Evolutionary conservation across 2,113 vertebrate species (phyloP).

Genomic region (Thunnus thynnus): DNA sequence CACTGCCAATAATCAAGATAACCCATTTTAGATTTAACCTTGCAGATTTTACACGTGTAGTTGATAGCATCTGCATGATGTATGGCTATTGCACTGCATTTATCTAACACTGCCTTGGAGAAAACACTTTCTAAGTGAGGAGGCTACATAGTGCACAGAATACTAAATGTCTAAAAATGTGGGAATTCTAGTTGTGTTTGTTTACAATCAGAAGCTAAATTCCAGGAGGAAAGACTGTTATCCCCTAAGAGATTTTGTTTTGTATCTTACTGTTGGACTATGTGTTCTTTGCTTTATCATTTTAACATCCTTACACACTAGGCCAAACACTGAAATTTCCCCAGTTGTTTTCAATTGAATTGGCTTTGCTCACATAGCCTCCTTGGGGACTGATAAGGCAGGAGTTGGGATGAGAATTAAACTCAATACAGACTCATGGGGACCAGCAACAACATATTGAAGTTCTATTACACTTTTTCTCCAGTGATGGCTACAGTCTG

Average conservation of each 20-base stretch:
- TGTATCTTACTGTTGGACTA: conserved; percentile 6
- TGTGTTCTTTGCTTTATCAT: not conserved
- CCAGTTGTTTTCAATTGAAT: conserved; percentile 49
- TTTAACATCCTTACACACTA: not conserved
- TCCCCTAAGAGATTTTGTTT: not conserved
- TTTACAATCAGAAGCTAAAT: not conserved
- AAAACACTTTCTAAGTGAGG: not conserved
- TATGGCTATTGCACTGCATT: not conserved
- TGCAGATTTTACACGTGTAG: not conserved
- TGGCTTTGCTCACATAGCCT: conserved; percentile 25
- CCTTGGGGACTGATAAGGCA: conserved; percentile 39
- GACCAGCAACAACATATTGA: conserved; percentile 17
- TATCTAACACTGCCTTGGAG: not conserved
- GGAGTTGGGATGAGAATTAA: conserved; percentile 45
- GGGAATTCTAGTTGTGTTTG: not conserved
- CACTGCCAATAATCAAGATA: not conserved
- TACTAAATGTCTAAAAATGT: not conserved
- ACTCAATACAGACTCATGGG: conserved; percentile 24
- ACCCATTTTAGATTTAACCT: not conserved
- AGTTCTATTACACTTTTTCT: conserved; percentile 17
- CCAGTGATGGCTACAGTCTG: conserved; percentile 6
- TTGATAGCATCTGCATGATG: not conserved
- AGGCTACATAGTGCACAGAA: not conserved
- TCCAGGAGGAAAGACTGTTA: not conserved
- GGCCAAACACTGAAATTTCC: conserved; percentile 18